Evolutionary conservation across 2,888 invertebrate genomes (phyloP), one percentile per base, ranked within the genome.

Genomic region (Drosophila recens): DNA sequence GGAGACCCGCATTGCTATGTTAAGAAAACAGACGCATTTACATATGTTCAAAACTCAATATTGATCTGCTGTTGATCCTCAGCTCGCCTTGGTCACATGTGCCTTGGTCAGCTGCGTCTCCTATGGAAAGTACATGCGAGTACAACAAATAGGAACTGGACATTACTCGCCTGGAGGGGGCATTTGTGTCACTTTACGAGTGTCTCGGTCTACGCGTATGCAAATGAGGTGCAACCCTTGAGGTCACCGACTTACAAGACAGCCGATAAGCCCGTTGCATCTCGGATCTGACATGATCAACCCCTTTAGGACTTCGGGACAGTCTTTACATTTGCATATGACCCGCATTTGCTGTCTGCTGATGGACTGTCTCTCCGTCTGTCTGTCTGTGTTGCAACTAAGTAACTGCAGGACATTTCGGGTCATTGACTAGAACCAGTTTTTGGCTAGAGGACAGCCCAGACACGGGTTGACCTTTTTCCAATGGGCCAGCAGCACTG

Each of bases 401-500:
- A 73, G 72, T 77, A 67, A 79, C 72, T 81, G 72, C 82, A 89
- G 89, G 82, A 81, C 79, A 84, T 73, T 72, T 76, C 58, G 73
- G 89, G 81, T 87, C 89, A 85, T 69, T 78, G 75, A 59, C 49
- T 63, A 71, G 27, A 87, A 86, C 86, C 87, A 87, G 86, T 86
- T 86, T 65, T 20, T 30, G 15, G 45, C 70, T 49, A 58, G 67
- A 67, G 82, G 75, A 73, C 69, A 66, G 72, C 75, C 52, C 23
- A 40, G 51, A 23, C 54, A 23, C 30, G 11, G 42, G 34, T 65
- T 87, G 89, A 87, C 87, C 87, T 86, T 90, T 83, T 84, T 69
- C 66, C 52, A 59, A 58, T 49, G 61, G 67, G 54, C 72, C 63
- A 63, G 59, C 46, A 63, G 54, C 46, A 30, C 59, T 62, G 36